Evolutionary conservation across 2,113 vertebrate species (phyloP), one percentile per base, ranked within the genome.

Genomic region (Xyliphius kryptos): DNA sequence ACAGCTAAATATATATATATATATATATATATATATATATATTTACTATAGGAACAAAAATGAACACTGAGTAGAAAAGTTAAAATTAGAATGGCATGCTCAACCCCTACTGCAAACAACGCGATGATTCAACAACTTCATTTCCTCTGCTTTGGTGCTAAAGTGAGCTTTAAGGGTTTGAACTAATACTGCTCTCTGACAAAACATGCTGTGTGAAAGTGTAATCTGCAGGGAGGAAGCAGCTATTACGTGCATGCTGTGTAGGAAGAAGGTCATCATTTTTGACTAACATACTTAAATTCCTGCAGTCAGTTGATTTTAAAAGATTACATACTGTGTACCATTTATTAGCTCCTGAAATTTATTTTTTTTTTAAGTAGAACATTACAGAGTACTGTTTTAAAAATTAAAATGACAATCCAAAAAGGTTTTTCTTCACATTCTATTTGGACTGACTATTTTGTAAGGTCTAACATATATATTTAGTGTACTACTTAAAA

Each of bases 101-200:
- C 47, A 49, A 19, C 47, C 56, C 48, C 13, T 40, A 51, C 14
- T 11, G 21, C 41, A 51, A 66, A 66, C 64, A 51, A 48, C 32
- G 16, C 8, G 11, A 21, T 59, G 56, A 58, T 16, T 58, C 36
- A 58, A 37, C 47, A 20, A 37, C 37, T 17, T 12, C 21, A 41
- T 26, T 58, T 52, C 46, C 37, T 43, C 15, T 58, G 55, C 55
- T 57, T 20, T 41, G 36, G 36, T 66, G 55, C 55, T 66, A 26
- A 40, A 66, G 56, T 43, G 47, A 51, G 47, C 55, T 16, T 22
- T 48, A 14, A 44, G 37, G 11, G 55, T 36, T 58, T 13, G 36
- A 32, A 52, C 12, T 11, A 20, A 15, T 2, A 43, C 7, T 11
- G 3, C 19, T 58, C 13, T 66, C 6, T 57, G 16, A 50, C 49